These are phyloP conservation scores for Podarcis siculus DNA, from an alignment of 2,797 vertebrate species.

Conservation along the genomic window DNA sequence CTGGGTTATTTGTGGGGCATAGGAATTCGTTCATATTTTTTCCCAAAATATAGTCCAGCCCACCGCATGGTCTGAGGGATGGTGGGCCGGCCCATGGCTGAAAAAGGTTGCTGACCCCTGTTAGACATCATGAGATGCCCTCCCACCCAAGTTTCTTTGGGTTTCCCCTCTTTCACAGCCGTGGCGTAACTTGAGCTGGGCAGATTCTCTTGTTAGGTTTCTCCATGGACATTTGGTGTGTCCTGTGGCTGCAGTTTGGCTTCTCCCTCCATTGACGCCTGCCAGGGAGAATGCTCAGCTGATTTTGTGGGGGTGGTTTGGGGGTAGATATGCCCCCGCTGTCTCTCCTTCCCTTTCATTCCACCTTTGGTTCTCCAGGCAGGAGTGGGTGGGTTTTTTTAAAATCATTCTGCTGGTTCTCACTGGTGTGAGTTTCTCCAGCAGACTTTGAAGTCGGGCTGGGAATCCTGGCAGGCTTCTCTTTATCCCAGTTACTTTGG, in stretches of 20 bases:
- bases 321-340: neutral
- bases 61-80: no score
- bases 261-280: neutral
- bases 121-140: neutral
- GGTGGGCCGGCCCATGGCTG: no score
- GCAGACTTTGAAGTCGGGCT: neutral
- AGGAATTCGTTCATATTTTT: no score
- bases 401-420: neutral
- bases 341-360: neutral
- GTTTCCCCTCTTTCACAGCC: neutral
- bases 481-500: neutral
- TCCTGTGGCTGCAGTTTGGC: neutral
- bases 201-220: neutral
- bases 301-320: neutral
- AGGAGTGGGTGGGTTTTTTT: neutral
- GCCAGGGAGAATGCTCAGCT: neutral
- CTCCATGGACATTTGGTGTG: neutral
- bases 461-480: conserved; percentile 4
- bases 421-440: neutral
- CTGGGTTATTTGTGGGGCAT: no score
- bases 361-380: neutral
- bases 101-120: no score
- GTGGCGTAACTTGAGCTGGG: neutral
- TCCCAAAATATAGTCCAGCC: no score
- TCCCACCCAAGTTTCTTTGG: neutral